These are phyloP conservation scores for Pammene aurita DNA, from an alignment of 2,888 invertebrate genomes.

Conservation along the genomic window DNA sequence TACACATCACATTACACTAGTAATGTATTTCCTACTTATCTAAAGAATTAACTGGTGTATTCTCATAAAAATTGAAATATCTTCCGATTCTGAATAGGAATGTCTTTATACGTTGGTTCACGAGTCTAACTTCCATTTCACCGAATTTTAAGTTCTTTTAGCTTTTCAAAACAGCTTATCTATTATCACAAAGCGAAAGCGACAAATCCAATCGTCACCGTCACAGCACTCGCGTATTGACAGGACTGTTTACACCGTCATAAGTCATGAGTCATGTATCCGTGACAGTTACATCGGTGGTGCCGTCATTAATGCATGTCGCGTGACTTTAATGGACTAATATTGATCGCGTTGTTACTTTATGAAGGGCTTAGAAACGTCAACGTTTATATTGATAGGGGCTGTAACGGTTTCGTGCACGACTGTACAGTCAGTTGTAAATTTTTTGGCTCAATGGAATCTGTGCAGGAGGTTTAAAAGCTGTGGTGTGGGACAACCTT, in stretches of 20 bases:
- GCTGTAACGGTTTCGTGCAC: conserved; percentile 12
- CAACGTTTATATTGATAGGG: conserved; percentile 20
- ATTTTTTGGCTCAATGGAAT: not conserved
- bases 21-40: too few species aligned
- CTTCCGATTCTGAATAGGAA: too few species aligned
- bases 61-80: too few species aligned
- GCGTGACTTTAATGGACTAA: conserved; percentile 60
- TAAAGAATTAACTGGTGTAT: too few species aligned
- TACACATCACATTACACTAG: too few species aligned
- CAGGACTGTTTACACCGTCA: conserved; percentile 58
- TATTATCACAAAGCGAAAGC: not conserved
- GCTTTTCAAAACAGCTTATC: not conserved
- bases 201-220: conserved; percentile 4
- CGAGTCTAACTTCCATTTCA: too few species aligned
- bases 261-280: conserved; percentile 69
- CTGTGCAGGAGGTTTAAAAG: too few species aligned
- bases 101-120: too few species aligned
- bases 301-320: conserved; percentile 64
- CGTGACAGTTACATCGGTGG: conserved; percentile 68
- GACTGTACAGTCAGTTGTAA: not conserved
- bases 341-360: conserved; percentile 56
- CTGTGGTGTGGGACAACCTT: not conserved
- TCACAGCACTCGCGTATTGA: conserved; percentile 8
- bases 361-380: conserved; percentile 45
- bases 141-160: too few species aligned